Base-by-base conservation (phyloP, 2,888 invertebrate genomes). In the Meloe dianella region DNA sequence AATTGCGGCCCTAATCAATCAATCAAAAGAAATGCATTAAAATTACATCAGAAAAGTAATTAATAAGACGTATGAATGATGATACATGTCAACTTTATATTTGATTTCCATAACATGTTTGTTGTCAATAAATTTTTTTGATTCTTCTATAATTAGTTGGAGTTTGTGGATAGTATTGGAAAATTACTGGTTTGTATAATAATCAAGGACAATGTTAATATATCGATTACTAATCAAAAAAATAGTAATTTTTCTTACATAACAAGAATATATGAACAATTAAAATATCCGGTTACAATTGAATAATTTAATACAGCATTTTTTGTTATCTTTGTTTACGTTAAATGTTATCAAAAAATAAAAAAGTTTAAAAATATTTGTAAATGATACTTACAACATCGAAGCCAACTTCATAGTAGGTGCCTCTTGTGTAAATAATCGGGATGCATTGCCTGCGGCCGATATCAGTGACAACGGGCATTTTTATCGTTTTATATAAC, bases 391-490 rank as follows among this genome's bases (percentile, higher is more conserved):
- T 89, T 85, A 95, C 95, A 85, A 93, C 90, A 85, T 94, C 93
- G 79, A 87, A 94, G 69, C 95, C 95, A 62, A 95, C 91, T 80
- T 95, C 93, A 80, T 95, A 94, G 82, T 95, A 91, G 0, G 91
- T 92, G 63, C 95, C 95, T 71, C 88, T 86, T 1, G 92, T 90
- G 81, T 92, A 89, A 60, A 95, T 84, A 22, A 95, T 89, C 0
- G 95, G 95, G 65, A 95, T 91, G 8, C 87, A 88, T 73, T 90
- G 88, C 65, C 91, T 84, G 68, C 90, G 81, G 5, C 83, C 84
- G 65, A 84, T 78, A 61, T 77, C 80, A 74, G 81, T 81, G 64
- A 76, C 77, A 12, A 78, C 80, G 29, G 82, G 80, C 81, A 82
- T 82, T 61, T 59, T 60, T n/a, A n/a, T n/a, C n/a, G n/a, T n/a